Evolutionary conservation across 2,797 vertebrate genomes (phyloP), one percentile per base, ranked within the genome.

Genomic region (Bradypus variegatus): DNA sequence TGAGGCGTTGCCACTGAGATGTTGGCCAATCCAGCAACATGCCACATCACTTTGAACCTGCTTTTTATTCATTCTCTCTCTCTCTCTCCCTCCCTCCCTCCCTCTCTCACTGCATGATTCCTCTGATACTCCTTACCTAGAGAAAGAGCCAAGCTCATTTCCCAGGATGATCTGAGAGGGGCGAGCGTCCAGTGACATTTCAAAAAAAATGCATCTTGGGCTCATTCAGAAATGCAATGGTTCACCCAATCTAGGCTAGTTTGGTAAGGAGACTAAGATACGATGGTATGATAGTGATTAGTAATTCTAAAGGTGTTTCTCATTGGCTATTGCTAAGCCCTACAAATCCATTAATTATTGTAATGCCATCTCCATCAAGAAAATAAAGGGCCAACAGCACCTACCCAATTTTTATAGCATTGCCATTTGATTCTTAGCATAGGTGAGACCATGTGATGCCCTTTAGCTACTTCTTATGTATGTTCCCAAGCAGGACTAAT

Each of bases 41-140:
- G 70, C 93, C 60, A 92, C 91, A 89, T 96, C 84, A 87, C 58
- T 93, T 96, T 58, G 94, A 96, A 88, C 31, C 69, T 67, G 50
- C 89, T 82, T 36, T 21, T 80, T 81, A 69, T 64, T 91, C 92
- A 79, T 48, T 95, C 89, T 38, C 23, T 72, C 25, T 81, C 86
- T 95, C 77, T 90, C 83, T 19, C 41, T 45, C 41, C 8, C 41
- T 45, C 86, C 94, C 77, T 90, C 83, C 16, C 88, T 38, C 23
- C 69, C 25, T 81, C 86, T 95, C 77, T 90, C 83, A 16, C n/a
- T 86, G 95, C 72, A 31, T 92, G 91, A 93, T 91, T 58, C 94
- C 89, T 94, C 95, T 90, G 87, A 95, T 93, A 95, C 95, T 27
- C 91, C 53, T 60, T 75, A 93, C 77, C 92, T 89, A 96, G 86